phyloP scores from a whole-genome alignment of 2,888 invertebrate genomes.

The Aphodius granarius region DNA sequence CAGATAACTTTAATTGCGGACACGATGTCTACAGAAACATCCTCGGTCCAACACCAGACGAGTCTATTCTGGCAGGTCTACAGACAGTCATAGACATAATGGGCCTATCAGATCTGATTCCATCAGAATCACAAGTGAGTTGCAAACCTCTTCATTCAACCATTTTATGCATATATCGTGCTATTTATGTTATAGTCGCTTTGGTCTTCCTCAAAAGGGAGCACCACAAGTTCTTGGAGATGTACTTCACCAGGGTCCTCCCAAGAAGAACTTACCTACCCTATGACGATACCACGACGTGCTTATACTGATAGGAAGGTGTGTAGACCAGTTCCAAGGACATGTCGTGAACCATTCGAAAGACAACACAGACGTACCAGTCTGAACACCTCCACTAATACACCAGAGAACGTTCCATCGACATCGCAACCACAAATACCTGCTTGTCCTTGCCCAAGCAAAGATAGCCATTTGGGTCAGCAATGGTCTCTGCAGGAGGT shows the following conservation, averaged over 20 bases:
- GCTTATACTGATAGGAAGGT: background rate
- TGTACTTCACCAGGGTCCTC: background rate
- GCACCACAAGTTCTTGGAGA: background rate
- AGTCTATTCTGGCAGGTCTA: conserved; percentile 46
- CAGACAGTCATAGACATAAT: conserved; percentile 41
- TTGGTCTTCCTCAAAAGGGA: background rate
- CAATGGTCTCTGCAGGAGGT: background rate
- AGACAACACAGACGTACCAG: too few species aligned
- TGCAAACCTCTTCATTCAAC: background rate
- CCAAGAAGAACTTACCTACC: conserved; percentile 7
- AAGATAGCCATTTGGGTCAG: background rate
- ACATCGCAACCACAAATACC: background rate
- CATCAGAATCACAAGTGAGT: conserved; percentile 20
- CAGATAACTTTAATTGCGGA: conserved; percentile 17
- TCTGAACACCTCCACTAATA: background rate
- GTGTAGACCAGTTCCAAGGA: background rate
- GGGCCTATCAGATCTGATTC: conserved; percentile 19
- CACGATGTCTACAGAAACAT: conserved; percentile 31
- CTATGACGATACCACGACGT: background rate
- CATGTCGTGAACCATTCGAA: background rate
- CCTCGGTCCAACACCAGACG: conserved; percentile 46
- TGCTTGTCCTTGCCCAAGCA: background rate
- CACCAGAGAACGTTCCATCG: background rate
- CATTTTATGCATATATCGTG: background rate
- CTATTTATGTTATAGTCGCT: background rate